Conservation (phyloP, 2,797 vertebrate genomes). For the Adelosebastes latens region DNA sequence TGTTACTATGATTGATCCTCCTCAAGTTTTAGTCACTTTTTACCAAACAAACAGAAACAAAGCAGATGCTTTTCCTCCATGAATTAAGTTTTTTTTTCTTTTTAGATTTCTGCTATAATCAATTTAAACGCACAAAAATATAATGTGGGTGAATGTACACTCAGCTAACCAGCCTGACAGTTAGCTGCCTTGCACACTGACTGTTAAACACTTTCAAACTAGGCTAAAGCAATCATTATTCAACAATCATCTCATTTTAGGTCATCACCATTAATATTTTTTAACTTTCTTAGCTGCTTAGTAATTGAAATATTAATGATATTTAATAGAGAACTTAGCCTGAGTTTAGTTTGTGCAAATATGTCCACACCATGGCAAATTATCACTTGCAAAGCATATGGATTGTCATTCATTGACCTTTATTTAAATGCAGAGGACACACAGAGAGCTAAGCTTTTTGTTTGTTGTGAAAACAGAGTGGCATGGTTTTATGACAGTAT, state of each 20-base stretch:
- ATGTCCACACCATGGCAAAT: background rate
- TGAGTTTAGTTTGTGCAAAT: background rate
- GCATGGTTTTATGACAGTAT: background rate
- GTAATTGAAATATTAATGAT: background rate
- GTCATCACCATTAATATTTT: background rate
- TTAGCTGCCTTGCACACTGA: constrained; percentile 15
- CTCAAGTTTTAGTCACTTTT: constrained; percentile 41
- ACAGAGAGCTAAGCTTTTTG: background rate
- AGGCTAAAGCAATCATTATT: background rate
- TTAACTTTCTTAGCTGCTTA: background rate
- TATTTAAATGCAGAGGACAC: background rate
- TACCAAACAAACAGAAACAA: constrained; percentile 7
- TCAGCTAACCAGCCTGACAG: constrained; percentile 2
- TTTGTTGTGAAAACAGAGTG: constrained; percentile 1
- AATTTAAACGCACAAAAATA: background rate
- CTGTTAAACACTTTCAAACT: background rate
- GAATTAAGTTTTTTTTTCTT: background rate
- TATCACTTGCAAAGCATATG: background rate
- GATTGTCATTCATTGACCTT: constrained; percentile 11
- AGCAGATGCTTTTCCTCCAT: background rate
- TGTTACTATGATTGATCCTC: background rate
- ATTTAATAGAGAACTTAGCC: background rate
- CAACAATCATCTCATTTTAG: constrained; percentile 4
- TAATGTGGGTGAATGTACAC: constrained; percentile 31
- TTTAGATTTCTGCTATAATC: constrained; percentile 4